Evolutionary conservation across 2,797 vertebrate genomes (phyloP).

Genomic region (Rachycentron canadum): DNA sequence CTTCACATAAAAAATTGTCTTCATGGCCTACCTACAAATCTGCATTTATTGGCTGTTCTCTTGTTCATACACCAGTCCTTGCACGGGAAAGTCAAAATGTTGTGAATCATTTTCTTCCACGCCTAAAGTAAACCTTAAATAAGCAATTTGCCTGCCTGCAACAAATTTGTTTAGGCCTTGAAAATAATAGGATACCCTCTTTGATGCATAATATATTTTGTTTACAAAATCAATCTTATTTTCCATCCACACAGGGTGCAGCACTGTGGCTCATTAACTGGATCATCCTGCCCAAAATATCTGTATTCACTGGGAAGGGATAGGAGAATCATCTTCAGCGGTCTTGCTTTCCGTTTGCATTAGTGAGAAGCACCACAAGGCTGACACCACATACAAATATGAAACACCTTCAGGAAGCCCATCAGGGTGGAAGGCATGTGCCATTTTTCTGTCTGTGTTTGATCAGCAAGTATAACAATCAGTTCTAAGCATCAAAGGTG

Average conservation of each 20-base stretch:
- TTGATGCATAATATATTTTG: conserved; percentile 62
- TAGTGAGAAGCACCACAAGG: conserved; percentile 46
- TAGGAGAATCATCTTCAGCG: conserved; percentile 39
- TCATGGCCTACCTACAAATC: conserved; percentile 52
- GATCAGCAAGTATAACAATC: conserved; percentile 50
- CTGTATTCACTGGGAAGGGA: conserved; percentile 34
- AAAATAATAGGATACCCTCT: conserved; percentile 51
- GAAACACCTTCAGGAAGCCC: conserved; percentile 44
- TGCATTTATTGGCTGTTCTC: conserved; percentile 50
- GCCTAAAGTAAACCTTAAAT: conserved; percentile 47
- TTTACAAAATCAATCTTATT: conserved; percentile 66
- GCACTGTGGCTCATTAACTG: conserved; percentile 62
- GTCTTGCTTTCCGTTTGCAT: conserved; percentile 52
- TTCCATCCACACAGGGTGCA: conserved; percentile 23
- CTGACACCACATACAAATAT: conserved; percentile 45
- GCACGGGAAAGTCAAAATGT: conserved; percentile 20
- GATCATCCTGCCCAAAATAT: conserved; percentile 55
- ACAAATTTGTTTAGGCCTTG: conserved; percentile 48
- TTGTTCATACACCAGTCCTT: conserved; percentile 25
- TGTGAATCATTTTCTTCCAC: conserved; percentile 32
- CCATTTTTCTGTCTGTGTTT: conserved; percentile 41
- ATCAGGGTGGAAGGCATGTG: conserved; percentile 34
- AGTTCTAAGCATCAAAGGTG: conserved; percentile 38
- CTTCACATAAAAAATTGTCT: conserved; percentile 64
- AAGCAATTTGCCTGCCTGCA: conserved; percentile 43